Conservation (phyloP, 2,797 vertebrate genomes). For the Xerus rutilus region DNA sequence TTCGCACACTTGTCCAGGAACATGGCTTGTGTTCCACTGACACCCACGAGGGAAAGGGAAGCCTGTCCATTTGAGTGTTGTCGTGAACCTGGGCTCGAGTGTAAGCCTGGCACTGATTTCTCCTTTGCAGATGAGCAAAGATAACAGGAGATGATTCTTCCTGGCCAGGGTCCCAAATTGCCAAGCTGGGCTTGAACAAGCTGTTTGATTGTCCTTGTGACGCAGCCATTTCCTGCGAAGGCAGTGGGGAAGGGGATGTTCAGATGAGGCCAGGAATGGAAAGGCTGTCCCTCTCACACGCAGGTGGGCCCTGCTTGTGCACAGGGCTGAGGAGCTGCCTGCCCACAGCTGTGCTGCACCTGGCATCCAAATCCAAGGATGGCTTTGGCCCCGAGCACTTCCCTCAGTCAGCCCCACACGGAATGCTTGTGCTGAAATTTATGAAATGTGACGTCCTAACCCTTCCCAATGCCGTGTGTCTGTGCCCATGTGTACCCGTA, state of each 20-base stretch:
- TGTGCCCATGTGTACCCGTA: not conserved
- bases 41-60: slow-evolving; percentile 55
- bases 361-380: slow-evolving; percentile 52
- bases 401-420: not conserved
- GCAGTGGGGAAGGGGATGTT: slow-evolving; percentile 70
- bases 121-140: slow-evolving; percentile 37
- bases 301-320: slow-evolving; percentile 80
- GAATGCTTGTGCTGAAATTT: not conserved
- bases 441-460: not conserved
- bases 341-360: slow-evolving; percentile 61
- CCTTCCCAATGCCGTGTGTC: not conserved
- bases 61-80: slow-evolving; percentile 4
- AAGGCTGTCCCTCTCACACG: slow-evolving; percentile 76
- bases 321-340: slow-evolving; percentile 67
- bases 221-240: slow-evolving; percentile 62
- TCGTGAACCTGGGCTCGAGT: not conserved
- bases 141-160: slow-evolving; percentile 6
- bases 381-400: not conserved
- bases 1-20: slow-evolving; percentile 51
- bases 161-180: accelerated
- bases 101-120: slow-evolving; percentile 43
- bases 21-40: slow-evolving; percentile 44
- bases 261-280: slow-evolving; percentile 42
- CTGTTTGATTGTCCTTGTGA: accelerated
- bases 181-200: not conserved